Evolutionary conservation across 2,113 vertebrate species (phyloP).

Genomic region (Saccopteryx bilineata): DNA sequence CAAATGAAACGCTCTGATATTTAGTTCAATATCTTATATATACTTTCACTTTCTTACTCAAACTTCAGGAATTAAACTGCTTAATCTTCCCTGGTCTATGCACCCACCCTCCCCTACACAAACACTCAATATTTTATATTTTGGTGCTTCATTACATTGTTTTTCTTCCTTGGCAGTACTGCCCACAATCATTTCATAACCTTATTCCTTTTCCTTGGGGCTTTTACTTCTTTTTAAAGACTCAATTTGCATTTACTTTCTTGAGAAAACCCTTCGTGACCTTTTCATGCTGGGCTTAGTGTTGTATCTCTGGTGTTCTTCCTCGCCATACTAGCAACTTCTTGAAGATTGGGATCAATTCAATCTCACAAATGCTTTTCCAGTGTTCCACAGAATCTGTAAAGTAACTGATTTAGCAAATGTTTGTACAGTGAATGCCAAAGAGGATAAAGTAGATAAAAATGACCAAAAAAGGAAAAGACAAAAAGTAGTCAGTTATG

Average conservation of each 20-base stretch:
- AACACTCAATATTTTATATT: background rate
- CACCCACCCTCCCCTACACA: background rate
- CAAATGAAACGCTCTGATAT: background rate
- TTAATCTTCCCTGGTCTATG: background rate
- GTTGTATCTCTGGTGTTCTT: background rate
- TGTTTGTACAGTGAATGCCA: background rate
- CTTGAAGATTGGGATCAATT: background rate
- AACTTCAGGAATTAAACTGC: background rate
- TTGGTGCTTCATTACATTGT: background rate
- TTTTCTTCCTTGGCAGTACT: background rate
- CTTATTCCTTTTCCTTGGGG: background rate
- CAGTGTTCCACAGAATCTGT: background rate
- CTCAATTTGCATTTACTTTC: slow-evolving; percentile 1
- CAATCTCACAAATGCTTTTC: background rate
- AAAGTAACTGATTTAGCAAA: background rate
- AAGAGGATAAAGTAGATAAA: background rate
- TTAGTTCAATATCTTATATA: background rate
- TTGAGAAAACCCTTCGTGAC: background rate
- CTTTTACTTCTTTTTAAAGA: background rate
- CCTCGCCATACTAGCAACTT: background rate
- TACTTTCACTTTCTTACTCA: background rate
- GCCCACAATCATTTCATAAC: background rate
- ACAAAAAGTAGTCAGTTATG: background rate
- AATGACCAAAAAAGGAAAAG: background rate
- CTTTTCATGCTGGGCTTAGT: background rate